A percentile compares a stretch with the other conserved stretches of the same genome.
phyloP scores from a whole-genome alignment of 2,888 invertebrate genomes.

The Lysandra coridon region DNA sequence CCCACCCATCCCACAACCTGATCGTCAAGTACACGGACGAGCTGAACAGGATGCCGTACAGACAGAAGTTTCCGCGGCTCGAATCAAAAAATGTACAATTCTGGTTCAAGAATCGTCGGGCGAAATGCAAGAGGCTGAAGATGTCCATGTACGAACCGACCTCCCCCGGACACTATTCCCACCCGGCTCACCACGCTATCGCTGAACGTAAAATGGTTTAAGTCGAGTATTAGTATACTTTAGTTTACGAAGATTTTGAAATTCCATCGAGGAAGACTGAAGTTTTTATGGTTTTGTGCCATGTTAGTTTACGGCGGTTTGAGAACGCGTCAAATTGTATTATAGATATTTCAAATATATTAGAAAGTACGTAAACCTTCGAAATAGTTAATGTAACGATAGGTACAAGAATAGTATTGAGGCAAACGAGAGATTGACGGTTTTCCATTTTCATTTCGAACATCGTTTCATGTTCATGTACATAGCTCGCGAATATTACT shows the following conservation, averaged over 20 bases:
- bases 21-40: conserved; percentile 99
- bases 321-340: conserved; percentile 34
- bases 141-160: conserved; percentile 91
- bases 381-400: not conserved
- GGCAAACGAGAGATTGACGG: conserved; percentile 6
- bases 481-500: conserved; percentile 52
- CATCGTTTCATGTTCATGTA: conserved; percentile 32
- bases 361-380: conserved; percentile 21
- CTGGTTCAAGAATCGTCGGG: conserved; percentile 99
- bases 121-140: conserved; percentile 97
- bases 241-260: conserved; percentile 38
- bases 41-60: conserved; percentile 96
- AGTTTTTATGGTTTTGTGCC: conserved; percentile 72
- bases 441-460: conserved; percentile 19
- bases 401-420: conserved; percentile 25
- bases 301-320: conserved; percentile 72
- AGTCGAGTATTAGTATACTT: conserved; percentile 40
- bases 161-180: conserved; percentile 82
- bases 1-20: conserved; percentile 98
- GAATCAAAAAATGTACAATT: conserved; percentile 99
- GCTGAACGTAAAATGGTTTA: conserved; percentile 75
- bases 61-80: conserved; percentile 98
- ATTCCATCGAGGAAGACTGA: conserved; percentile 71
- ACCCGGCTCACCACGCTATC: conserved; percentile 79
- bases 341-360: conserved; percentile 26